phyloP scores from a whole-genome alignment of 2,113 vertebrate genomes.

The Terrapene triunguis region DNA sequence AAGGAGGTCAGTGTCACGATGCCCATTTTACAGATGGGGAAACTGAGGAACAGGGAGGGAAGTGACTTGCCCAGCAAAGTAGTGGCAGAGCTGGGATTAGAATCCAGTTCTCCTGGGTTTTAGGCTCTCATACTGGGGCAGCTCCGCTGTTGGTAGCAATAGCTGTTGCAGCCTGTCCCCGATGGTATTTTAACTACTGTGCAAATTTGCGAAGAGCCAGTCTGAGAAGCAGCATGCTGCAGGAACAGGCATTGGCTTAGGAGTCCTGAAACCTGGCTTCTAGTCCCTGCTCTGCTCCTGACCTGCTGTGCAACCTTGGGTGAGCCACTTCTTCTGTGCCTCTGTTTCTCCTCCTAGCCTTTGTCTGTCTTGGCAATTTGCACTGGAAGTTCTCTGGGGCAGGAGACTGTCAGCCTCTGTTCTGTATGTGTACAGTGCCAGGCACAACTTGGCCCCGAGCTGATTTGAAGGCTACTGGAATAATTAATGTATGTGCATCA shows the following conservation, averaged over 20 bases:
- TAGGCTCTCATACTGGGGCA: not conserved
- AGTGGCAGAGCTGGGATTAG: too few species aligned
- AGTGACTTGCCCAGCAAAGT: too few species aligned
- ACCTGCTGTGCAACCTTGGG: rapidly evolving
- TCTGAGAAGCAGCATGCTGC: not conserved
- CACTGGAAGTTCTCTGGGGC: too few species aligned
- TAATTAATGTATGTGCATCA: not conserved
- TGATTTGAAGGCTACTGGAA: not conserved
- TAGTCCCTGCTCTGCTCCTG: not conserved
- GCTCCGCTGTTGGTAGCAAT: conserved; percentile 17
- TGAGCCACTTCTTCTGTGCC: not conserved
- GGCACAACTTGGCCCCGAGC: too few species aligned
- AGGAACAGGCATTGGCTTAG: not conserved
- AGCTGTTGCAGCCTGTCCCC: not conserved
- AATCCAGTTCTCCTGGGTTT: too few species aligned
- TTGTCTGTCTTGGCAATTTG: too few species aligned
- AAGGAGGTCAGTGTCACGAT: too few species aligned
- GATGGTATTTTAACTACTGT: not conserved
- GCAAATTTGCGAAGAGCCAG: not conserved
- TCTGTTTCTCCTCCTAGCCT: not conserved
- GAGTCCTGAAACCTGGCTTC: not conserved
- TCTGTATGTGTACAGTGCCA: too few species aligned
- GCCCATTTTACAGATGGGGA: too few species aligned
- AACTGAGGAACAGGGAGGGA: too few species aligned
- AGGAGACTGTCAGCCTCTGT: too few species aligned